Evolutionary conservation across 2,888 invertebrate genomes (phyloP).

Genomic region (Crossocerus cetratus): DNA sequence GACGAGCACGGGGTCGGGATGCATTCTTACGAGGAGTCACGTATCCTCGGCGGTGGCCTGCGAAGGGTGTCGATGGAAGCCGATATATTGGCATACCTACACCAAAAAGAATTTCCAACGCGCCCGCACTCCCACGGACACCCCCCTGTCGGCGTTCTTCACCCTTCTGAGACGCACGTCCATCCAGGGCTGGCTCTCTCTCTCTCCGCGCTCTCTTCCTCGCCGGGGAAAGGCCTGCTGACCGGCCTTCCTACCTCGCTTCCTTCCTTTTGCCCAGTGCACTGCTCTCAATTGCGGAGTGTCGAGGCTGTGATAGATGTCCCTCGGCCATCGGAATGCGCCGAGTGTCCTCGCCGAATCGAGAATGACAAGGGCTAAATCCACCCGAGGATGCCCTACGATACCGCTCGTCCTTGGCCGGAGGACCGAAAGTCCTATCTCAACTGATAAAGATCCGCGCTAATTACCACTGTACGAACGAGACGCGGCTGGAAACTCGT

Average conservation of each 20-base stretch:
- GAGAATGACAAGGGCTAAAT: conserved; percentile 44
- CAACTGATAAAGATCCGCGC: background rate
- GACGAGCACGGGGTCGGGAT: conserved; percentile 28
- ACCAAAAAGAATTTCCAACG: conserved; percentile 75
- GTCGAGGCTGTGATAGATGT: conserved; percentile 73
- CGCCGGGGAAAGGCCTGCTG: conserved; percentile 50
- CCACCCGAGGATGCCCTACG: conserved; percentile 4
- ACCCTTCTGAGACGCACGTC: conserved; percentile 49
- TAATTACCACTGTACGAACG: background rate
- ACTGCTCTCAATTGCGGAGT: conserved; percentile 72
- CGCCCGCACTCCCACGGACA: conserved; percentile 50
- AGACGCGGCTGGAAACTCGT: background rate
- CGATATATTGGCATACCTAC: conserved; percentile 76
- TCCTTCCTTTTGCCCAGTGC: conserved; percentile 35
- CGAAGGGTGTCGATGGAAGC: conserved; percentile 65
- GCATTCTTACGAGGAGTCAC: conserved; percentile 75
- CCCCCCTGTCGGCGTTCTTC: conserved; percentile 39
- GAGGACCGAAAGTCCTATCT: conserved; percentile 14
- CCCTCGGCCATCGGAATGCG: conserved; percentile 71
- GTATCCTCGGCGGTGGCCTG: conserved; percentile 63
- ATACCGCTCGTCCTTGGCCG: conserved; percentile 23
- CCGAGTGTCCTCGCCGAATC: conserved; percentile 54
- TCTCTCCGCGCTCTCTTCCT: conserved; percentile 54
- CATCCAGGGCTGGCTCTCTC: background rate
- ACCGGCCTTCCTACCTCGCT: conserved; percentile 53